Evolutionary conservation across 2,888 invertebrate species (phyloP).

Genomic region (Cantharis nigra): DNA sequence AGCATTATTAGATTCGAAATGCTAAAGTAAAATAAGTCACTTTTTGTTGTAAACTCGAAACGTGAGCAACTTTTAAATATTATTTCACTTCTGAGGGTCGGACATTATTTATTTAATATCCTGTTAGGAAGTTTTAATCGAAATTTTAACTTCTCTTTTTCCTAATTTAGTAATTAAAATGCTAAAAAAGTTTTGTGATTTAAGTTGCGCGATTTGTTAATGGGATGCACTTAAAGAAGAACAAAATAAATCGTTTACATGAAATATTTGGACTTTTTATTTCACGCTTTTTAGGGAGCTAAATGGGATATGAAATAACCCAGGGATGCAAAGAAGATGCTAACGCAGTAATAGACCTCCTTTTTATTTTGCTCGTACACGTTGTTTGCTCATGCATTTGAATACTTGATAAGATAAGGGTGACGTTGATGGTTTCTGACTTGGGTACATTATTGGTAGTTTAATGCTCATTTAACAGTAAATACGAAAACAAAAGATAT

Average conservation of each 20-base stretch:
- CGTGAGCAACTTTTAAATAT: neutral
- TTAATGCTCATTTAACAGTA: slow-evolving; percentile 24
- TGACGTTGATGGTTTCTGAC: slow-evolving; percentile 28
- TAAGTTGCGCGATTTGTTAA: neutral
- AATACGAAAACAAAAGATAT: slow-evolving; percentile 12
- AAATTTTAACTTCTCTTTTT: neutral
- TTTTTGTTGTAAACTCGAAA: neutral
- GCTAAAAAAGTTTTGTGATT: neutral
- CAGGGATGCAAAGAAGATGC: slow-evolving; percentile 38
- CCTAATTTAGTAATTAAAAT: neutral
- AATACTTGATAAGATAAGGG: slow-evolving; percentile 44
- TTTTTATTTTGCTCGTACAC: slow-evolving; percentile 35
- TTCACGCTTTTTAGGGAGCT: slow-evolving; percentile 45
- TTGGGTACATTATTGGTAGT: slow-evolving; percentile 18
- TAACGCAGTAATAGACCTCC: slow-evolving; percentile 40
- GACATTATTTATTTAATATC: neutral
- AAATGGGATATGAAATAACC: slow-evolving; percentile 49
- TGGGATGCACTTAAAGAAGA: slow-evolving; percentile 13
- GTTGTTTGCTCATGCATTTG: slow-evolving; percentile 41
- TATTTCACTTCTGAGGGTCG: neutral
- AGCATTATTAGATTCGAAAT: slow-evolving; percentile 43
- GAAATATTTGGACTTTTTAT: slow-evolving; percentile 40
- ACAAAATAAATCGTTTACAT: slow-evolving; percentile 35
- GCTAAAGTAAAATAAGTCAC: slow-evolving; percentile 2
- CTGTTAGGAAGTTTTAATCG: neutral